Evolutionary conservation across 2,113 vertebrate genomes (phyloP).

Genomic region (Lampris megalopsis): DNA sequence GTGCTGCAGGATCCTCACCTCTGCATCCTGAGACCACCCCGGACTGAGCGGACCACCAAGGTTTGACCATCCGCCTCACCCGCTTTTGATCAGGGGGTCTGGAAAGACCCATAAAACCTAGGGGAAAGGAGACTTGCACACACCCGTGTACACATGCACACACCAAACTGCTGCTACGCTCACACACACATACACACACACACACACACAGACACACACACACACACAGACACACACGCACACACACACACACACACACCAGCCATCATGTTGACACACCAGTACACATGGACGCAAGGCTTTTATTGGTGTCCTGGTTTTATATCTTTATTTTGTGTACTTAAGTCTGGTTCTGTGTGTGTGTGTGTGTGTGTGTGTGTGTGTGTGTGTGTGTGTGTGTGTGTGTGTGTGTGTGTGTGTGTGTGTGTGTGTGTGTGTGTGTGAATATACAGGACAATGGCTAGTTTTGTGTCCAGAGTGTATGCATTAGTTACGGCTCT

Average conservation of each 20-base stretch:
- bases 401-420: background rate
- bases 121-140: conserved; percentile 32
- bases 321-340: background rate
- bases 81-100: conserved; percentile 71
- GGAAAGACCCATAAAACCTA: conserved; percentile 60
- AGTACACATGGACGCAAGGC: background rate
- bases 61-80: conserved; percentile 33
- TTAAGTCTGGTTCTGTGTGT: conserved; percentile 31
- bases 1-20: background rate
- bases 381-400: background rate
- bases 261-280: background rate
- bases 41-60: conserved; percentile 42
- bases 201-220: too few relatives aligned
- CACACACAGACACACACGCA: conserved; percentile 23
- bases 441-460: too few relatives aligned
- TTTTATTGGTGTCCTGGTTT: background rate
- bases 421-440: background rate
- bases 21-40: conserved; percentile 63
- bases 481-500: too few relatives aligned
- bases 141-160: conserved; percentile 7
- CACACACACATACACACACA: too few relatives aligned
- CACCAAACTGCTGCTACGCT: conserved; percentile 13
- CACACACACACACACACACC: conserved; percentile 25
- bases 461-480: too few relatives aligned
- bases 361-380: background rate